phyloP scores from a whole-genome alignment of 2,113 vertebrate species.

The Passer domesticus region DNA sequence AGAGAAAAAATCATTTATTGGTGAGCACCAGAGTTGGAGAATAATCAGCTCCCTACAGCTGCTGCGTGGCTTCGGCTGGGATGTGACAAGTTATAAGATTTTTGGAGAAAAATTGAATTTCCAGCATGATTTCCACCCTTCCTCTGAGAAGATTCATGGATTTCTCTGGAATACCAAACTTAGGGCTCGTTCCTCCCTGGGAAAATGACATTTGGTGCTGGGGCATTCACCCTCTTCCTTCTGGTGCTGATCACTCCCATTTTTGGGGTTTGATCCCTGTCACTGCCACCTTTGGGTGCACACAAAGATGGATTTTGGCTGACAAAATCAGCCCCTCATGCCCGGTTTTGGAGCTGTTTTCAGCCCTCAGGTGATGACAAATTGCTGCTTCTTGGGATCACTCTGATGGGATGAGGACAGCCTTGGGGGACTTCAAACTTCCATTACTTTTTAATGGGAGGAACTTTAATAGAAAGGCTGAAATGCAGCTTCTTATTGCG shows the following conservation, averaged over 20 bases:
- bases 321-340: neutral
- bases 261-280: rapidly evolving
- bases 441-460: slow-evolving; percentile 70
- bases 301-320: neutral
- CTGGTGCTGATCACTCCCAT: neutral
- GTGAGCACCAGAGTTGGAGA: neutral
- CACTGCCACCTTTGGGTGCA: rapidly evolving
- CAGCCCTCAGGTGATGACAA: slow-evolving; percentile 36
- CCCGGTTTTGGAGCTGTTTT: neutral
- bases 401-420: slow-evolving; percentile 55
- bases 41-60: neutral
- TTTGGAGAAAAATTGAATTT: neutral
- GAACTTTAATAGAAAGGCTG: slow-evolving; percentile 70
- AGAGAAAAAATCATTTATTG: neutral
- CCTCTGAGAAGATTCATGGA: neutral
- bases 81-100: rapidly evolving
- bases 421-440: slow-evolving; percentile 15
- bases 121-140: neutral
- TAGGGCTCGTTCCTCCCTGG: neutral
- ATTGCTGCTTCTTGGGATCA: slow-evolving; percentile 34
- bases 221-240: no score
- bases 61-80: neutral
- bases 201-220: neutral
- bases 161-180: neutral
- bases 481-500: slow-evolving; percentile 52